Conservation (phyloP, 2,888 invertebrate genomes). For the Idaea aversata region DNA sequence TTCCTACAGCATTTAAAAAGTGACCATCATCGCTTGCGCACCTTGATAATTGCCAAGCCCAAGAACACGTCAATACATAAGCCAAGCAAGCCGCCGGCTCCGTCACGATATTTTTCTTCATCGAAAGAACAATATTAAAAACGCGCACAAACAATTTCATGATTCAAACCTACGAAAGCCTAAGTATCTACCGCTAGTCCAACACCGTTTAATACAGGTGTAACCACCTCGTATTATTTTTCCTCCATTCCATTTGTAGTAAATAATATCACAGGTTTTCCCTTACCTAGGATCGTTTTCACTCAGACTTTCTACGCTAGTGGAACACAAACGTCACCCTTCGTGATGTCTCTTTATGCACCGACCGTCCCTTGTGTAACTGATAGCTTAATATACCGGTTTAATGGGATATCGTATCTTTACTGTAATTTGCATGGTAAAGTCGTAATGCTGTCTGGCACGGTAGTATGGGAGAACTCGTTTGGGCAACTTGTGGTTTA, state of each 20-base stretch:
- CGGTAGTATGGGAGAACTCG: not conserved
- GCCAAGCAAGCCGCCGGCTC: not conserved
- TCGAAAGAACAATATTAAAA: not conserved
- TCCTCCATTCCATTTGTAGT: not conserved
- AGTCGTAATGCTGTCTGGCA: not conserved
- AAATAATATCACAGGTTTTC: conserved; percentile 22
- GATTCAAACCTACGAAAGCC: no score
- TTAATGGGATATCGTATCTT: conserved; percentile 6
- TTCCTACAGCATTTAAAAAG: no score
- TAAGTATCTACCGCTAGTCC: no score
- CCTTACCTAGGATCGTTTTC: conserved; percentile 42
- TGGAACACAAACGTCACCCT: conserved; percentile 47
- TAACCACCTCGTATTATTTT: not conserved
- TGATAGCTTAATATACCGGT: conserved; percentile 24
- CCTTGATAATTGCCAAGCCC: not conserved
- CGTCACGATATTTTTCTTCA: not conserved
- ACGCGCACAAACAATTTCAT: not conserved
- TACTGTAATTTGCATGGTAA: not conserved
- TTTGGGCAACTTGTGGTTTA: not conserved
- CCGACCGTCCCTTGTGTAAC: conserved; percentile 46
- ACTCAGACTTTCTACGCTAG: conserved; percentile 59
- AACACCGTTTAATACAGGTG: not conserved
- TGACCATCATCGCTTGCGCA: no score
- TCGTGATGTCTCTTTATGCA: conserved; percentile 33
- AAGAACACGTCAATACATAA: not conserved